These are phyloP conservation scores for Pelusios castaneus DNA, from an alignment of 2,113 vertebrate species.

Conservation along the genomic window DNA sequence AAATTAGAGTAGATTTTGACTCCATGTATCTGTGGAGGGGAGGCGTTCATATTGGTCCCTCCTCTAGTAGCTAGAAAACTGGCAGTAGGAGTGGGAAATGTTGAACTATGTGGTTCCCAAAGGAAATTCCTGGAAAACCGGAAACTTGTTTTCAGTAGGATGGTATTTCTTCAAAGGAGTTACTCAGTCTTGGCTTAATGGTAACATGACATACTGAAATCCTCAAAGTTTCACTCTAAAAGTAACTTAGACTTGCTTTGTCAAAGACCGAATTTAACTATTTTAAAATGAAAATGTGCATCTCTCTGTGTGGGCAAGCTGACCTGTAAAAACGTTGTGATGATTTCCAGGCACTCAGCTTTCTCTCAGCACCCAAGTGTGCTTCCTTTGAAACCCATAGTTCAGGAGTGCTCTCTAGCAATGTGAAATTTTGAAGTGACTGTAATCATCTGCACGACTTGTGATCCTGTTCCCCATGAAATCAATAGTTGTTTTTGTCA, in stretches of 20 bases:
- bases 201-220: constrained; percentile 12
- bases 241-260: constrained; percentile 34
- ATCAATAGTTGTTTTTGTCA: background rate
- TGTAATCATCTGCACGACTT: background rate
- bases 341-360: background rate
- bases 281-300: background rate
- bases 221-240: constrained; percentile 28
- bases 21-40: background rate
- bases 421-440: background rate
- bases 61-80: background rate
- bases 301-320: constrained; percentile 37
- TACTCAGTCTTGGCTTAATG: constrained; percentile 26
- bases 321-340: background rate
- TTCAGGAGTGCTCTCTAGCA: background rate
- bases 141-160: background rate
- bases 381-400: background rate
- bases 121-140: constrained; percentile 19
- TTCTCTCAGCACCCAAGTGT: background rate
- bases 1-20: constrained; percentile 30
- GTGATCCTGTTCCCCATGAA: background rate
- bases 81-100: background rate
- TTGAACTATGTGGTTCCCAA: background rate
- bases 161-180: background rate
- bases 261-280: background rate
- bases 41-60: background rate